These are phyloP conservation scores for Sinotaia quadrata DNA, from an alignment of 2,888 invertebrate species.

Conservation along the genomic window DNA sequence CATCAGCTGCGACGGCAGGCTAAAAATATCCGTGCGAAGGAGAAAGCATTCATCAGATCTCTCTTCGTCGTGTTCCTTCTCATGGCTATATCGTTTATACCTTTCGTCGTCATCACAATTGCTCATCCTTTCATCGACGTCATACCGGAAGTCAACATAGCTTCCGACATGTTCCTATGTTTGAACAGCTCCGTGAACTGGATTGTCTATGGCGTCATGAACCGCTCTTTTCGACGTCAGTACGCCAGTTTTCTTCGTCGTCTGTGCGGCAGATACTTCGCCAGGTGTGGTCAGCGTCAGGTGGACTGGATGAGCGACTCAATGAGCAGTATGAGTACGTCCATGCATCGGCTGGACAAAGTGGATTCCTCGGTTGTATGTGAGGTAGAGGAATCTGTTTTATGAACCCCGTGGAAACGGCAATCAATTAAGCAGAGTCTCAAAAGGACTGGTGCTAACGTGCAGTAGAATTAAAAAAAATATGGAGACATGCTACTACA, in stretches of 20 bases:
- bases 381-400: too few species aligned
- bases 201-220: constrained; percentile 34
- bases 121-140: background rate
- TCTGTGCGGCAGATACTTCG: too few species aligned
- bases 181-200: constrained; percentile 31
- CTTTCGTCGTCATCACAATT: constrained; percentile 15
- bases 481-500: too few species aligned
- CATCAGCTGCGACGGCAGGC: background rate
- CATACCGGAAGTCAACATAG: constrained; percentile 20
- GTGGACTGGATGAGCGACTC: too few species aligned
- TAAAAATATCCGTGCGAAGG: background rate
- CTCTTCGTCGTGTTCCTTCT: constrained; percentile 20
- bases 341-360: too few species aligned
- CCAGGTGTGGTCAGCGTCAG: too few species aligned
- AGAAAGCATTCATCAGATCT: constrained; percentile 12
- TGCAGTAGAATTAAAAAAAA: too few species aligned
- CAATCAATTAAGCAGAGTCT: too few species aligned
- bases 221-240: constrained; percentile 19
- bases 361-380: too few species aligned
- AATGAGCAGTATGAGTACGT: too few species aligned
- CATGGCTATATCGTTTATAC: constrained; percentile 1
- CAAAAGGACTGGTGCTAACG: too few species aligned
- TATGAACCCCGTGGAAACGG: too few species aligned
- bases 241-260: constrained; percentile 8
- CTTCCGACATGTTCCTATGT: constrained; percentile 15